Percentiles rank a stretch among this genome's conserved stretches.
Evolutionary conservation across 2,888 invertebrate species (phyloP).

Genomic region (Encarsia formosa): DNA sequence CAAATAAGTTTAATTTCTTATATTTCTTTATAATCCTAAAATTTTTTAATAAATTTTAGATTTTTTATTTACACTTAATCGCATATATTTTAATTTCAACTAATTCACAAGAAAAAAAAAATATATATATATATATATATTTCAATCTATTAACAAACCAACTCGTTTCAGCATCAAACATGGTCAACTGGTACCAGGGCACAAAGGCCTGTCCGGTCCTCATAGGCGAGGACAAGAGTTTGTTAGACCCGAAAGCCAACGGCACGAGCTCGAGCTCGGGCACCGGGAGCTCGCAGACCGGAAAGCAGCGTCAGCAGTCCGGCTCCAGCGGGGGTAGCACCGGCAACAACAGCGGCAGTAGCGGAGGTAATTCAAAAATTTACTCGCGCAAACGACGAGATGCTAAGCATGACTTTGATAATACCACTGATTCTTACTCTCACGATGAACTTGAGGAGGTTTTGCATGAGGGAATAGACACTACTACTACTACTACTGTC

Average conservation of each 20-base stretch:
- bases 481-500: not conserved
- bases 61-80: no score
- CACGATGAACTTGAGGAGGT: slow-evolving; percentile 1
- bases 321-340: slow-evolving; percentile 56
- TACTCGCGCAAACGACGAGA: slow-evolving; percentile 66
- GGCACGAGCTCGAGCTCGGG: slow-evolving; percentile 60
- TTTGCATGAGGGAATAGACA: slow-evolving; percentile 6
- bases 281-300: slow-evolving; percentile 34
- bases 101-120: no score
- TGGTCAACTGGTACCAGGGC: slow-evolving; percentile 80
- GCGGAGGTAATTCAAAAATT: slow-evolving; percentile 53
- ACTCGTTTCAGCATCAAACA: slow-evolving; percentile 67
- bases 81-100: no score
- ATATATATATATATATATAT: no score
- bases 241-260: slow-evolving; percentile 60
- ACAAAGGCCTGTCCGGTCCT: slow-evolving; percentile 80
- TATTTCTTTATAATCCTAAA: no score
- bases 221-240: slow-evolving; percentile 72
- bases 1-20: no score
- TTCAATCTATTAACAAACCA: no score
- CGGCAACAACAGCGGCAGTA: slow-evolving; percentile 40
- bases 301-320: slow-evolving; percentile 5
- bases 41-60: no score
- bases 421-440: not conserved
- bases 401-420: slow-evolving; percentile 42